Percentiles rank a stretch among this genome's conserved stretches.
phyloP scores from a whole-genome alignment of 2,797 vertebrate species.

The Oryzias dopingdopingensis region DNA sequence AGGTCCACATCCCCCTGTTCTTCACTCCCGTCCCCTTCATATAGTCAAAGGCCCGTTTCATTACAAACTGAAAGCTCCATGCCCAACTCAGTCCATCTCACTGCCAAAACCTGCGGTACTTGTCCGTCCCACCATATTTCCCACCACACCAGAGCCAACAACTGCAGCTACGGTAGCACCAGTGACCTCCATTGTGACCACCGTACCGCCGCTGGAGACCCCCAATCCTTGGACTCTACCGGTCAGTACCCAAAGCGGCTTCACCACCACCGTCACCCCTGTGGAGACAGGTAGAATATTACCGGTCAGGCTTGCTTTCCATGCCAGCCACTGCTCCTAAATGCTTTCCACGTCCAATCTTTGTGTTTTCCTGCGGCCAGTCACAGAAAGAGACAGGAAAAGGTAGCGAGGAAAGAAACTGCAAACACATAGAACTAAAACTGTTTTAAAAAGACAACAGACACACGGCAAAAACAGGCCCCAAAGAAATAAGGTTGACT shows the following conservation, averaged over 20 bases:
- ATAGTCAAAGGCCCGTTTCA: constrained; percentile 42
- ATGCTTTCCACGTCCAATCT: constrained; percentile 42
- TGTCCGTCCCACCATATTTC: constrained; percentile 23
- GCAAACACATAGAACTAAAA: no score
- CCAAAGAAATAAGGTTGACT: no score
- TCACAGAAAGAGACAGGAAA: neutral
- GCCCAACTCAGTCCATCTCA: constrained; percentile 40
- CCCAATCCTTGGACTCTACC: constrained; percentile 59
- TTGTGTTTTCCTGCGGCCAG: constrained; percentile 6
- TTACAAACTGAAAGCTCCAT: constrained; percentile 56
- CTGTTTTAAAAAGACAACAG: no score
- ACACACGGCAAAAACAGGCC: no score
- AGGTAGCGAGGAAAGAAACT: no score
- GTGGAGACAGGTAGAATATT: constrained; percentile 78
- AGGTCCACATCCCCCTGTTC: constrained; percentile 51
- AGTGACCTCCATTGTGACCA: constrained; percentile 43
- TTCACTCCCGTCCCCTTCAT: constrained; percentile 43
- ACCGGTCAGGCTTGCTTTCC: constrained; percentile 63
- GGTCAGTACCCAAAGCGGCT: constrained; percentile 79
- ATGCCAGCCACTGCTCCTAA: constrained; percentile 38
- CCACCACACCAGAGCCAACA: constrained; percentile 31
- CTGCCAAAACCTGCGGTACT: constrained; percentile 35
- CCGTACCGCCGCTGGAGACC: constrained; percentile 50
- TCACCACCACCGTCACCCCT: constrained; percentile 72
- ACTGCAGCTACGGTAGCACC: constrained; percentile 35